phyloP scores from a whole-genome alignment of 2,888 invertebrate species.

The Yponomeuta malinellus region DNA sequence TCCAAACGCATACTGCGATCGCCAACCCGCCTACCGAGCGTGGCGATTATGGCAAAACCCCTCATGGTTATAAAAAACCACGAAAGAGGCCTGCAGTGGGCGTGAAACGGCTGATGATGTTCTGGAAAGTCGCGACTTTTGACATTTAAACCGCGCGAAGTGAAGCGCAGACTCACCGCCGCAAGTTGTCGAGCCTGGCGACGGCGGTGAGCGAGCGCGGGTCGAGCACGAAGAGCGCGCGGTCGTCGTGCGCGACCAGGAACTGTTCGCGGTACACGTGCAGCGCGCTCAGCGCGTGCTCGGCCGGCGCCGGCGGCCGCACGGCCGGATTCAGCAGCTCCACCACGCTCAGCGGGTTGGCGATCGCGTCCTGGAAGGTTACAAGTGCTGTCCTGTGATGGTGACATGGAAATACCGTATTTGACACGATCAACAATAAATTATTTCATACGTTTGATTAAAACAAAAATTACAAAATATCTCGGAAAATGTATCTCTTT shows the following conservation, averaged over 20 bases:
- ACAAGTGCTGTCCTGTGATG: neutral
- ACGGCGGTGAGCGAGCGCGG: conserved; percentile 80
- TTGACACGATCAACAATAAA: no score
- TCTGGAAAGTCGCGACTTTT: no score
- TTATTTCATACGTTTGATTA: no score
- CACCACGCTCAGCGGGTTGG: conserved; percentile 77
- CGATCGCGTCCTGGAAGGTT: conserved; percentile 53
- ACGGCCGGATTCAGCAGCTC: conserved; percentile 82
- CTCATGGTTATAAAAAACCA: no score
- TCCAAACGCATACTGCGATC: no score
- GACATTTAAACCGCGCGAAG: no score
- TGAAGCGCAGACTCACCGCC: conserved; percentile 53
- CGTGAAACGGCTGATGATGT: no score
- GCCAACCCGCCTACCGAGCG: no score
- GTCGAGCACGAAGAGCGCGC: conserved; percentile 84
- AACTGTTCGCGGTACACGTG: conserved; percentile 82
- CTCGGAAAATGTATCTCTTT: no score
- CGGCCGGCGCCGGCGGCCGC: conserved; percentile 27
- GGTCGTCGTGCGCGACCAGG: conserved; percentile 84
- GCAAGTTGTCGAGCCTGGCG: conserved; percentile 78
- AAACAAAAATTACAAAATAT: no score
- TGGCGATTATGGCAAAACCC: no score
- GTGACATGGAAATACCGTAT: neutral
- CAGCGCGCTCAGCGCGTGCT: conserved; percentile 60
- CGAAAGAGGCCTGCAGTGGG: no score